Evolutionary conservation across 2,797 vertebrate genomes (phyloP).

Genomic region (Emydoidea blandingii): DNA sequence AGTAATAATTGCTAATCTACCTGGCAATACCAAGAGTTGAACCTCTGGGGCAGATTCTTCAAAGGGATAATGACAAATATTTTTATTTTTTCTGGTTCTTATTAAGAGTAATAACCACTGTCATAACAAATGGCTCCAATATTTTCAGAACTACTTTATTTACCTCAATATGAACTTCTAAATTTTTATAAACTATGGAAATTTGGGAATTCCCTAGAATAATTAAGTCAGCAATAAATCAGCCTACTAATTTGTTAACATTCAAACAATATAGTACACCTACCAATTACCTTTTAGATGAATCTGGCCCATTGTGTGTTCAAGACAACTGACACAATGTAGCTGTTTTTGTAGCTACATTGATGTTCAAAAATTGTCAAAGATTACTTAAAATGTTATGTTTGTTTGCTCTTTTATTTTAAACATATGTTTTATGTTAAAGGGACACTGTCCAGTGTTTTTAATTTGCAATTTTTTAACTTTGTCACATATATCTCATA

Average conservation of each 20-base stretch:
- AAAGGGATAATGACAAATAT: slow-evolving; percentile 17
- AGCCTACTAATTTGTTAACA: neutral
- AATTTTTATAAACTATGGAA: slow-evolving; percentile 39
- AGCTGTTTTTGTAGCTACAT: neutral
- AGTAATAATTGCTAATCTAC: slow-evolving; percentile 1
- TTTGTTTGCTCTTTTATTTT: slow-evolving; percentile 55
- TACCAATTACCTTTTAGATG: neutral
- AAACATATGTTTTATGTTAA: slow-evolving; percentile 57
- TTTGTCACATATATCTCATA: slow-evolving; percentile 6
- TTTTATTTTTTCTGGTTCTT: neutral
- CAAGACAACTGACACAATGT: slow-evolving; percentile 12
- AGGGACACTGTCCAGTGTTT: slow-evolving; percentile 32
- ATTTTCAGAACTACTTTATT: neutral
- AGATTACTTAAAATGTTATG: slow-evolving; percentile 52
- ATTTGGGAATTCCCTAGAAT: slow-evolving; percentile 17
- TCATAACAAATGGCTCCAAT: neutral
- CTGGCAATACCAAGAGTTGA: neutral
- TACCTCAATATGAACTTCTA: slow-evolving; percentile 23
- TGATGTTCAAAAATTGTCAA: slow-evolving; percentile 46
- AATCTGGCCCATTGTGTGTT: neutral
- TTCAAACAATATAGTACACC: neutral
- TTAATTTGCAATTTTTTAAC: slow-evolving; percentile 56
- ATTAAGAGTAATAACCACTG: neutral
- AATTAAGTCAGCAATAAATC: neutral
- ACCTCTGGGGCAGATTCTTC: neutral